Base-by-base conservation (phyloP, 2,113 vertebrate genomes). In the Vidua macroura region DNA sequence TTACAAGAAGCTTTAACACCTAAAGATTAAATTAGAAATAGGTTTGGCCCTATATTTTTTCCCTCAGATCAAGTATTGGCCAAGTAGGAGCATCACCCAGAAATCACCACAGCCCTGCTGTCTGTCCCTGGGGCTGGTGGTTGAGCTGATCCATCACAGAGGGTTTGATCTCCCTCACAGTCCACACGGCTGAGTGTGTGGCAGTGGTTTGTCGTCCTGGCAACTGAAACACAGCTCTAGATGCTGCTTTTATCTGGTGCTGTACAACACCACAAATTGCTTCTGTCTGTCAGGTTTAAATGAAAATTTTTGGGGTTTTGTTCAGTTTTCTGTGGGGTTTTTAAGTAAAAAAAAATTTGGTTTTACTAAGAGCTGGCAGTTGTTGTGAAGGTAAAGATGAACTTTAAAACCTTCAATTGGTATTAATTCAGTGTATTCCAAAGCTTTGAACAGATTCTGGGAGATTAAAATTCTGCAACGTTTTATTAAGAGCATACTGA, bases 181-280 rank as follows among this genome's bases (percentile, higher is more conserved):
- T 17, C 76, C 9, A 10, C 82, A 72, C 48, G 22, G 33, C 78
- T 75, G 83, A 56, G 66, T 25, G 48, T 55, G 85, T 63, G 62
- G 64, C 74, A 82, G 73, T 75, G 81, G 66, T 70, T 92, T 92
- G 86, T 96, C 1, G 18, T 93, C 93, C 72, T 90, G 55, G 92
- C 83, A 93, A 83, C 92, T 91, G 92, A 88, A 92, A 67, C 6
- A 7, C 60, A 43, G 64, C 51, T 90, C 88, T 90, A 75, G 76
- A 75, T 86, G 43, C 33, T 91, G 89, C 46, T 91, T 95, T 90
- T 92, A 77, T 95, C 80, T 93, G 55, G 28, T 63, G 39, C 68
- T 77, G 6, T 35, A 58, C 8, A 33, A 58, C 53, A 83, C 6
- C 68, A 83, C 76, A 73, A 77, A 92, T 62, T 76, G 81, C 43